A percentile compares a stretch with the other conserved stretches of the same genome.
Evolutionary conservation across 2,888 invertebrate genomes (phyloP).

Genomic region (Cylindroiulus punctatus): DNA sequence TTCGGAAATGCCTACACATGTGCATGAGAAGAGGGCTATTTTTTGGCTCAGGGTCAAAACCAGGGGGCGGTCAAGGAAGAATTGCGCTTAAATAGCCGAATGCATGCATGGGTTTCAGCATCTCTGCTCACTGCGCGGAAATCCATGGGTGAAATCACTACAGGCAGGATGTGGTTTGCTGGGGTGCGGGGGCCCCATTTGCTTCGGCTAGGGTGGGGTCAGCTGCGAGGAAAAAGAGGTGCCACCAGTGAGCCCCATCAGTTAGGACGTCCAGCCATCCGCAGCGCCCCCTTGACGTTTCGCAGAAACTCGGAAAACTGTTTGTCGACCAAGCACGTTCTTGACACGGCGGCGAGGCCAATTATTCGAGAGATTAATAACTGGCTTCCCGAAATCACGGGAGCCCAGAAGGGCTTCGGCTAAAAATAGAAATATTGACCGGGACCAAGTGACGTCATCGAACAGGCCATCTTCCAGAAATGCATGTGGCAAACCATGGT

Average conservation of each 20-base stretch:
- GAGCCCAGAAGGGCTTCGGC: not conserved
- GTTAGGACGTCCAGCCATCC: not conserved
- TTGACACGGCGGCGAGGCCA: not conserved
- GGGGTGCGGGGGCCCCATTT: conserved; percentile 3
- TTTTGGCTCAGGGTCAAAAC: conserved; percentile 27
- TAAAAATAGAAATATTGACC: not conserved
- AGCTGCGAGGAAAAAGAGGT: conserved; percentile 31
- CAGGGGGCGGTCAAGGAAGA: conserved; percentile 37
- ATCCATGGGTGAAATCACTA: conserved; percentile 3
- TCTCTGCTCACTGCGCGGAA: conserved; percentile 9
- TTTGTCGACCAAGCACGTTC: not conserved
- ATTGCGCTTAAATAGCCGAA: not conserved
- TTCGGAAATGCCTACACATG: not conserved
- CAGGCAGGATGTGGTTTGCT: conserved; percentile 38
- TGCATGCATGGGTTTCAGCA: not conserved
- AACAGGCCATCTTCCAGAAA: not conserved
- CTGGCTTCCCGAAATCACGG: no score
- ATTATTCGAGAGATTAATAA: not conserved
- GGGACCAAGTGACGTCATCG: not conserved
- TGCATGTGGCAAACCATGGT: not conserved
- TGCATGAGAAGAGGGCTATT: not conserved
- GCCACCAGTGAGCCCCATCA: not conserved
- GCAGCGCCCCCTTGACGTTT: not conserved
- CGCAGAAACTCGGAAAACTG: conserved; percentile 15
- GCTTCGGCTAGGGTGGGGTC: conserved; percentile 8